Evolutionary conservation across 2,113 vertebrate genomes (phyloP).

Genomic region (Bungarus multicinctus): DNA sequence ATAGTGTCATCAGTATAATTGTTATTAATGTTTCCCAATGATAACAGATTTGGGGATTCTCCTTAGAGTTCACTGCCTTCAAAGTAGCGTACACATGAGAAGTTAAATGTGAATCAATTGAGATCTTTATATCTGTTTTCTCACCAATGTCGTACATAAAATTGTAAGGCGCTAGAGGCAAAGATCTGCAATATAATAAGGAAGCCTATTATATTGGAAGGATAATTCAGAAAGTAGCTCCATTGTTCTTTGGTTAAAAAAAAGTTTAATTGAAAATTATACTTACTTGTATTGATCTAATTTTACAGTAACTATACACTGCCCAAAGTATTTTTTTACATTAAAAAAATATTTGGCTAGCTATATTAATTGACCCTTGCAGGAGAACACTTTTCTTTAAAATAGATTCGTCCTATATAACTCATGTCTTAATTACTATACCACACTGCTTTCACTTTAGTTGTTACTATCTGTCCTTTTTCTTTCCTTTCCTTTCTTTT

Average conservation of each 20-base stretch:
- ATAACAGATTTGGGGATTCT: background rate
- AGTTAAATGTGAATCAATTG: background rate
- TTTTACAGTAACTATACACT: background rate
- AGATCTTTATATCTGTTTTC: background rate
- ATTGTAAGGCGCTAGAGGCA: background rate
- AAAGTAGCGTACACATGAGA: background rate
- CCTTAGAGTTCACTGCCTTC: background rate
- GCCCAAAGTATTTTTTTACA: background rate
- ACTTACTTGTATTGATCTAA: background rate
- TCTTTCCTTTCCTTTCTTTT: no score
- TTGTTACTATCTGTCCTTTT: background rate
- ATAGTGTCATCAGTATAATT: background rate
- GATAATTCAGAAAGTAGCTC: background rate
- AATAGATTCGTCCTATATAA: background rate
- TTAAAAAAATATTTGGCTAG: background rate
- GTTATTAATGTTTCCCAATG: background rate
- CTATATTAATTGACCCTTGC: background rate
- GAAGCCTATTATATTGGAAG: background rate
- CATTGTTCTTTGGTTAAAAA: background rate
- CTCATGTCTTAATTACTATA: background rate
- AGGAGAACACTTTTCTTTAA: background rate
- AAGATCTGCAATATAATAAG: background rate
- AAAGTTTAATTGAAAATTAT: background rate
- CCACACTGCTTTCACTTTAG: background rate
- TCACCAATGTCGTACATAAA: background rate